Percentiles rank a stretch among this genome's conserved stretches.
Evolutionary conservation across 2,888 invertebrate genomes (phyloP).

Genomic region (Cantharis rustica): DNA sequence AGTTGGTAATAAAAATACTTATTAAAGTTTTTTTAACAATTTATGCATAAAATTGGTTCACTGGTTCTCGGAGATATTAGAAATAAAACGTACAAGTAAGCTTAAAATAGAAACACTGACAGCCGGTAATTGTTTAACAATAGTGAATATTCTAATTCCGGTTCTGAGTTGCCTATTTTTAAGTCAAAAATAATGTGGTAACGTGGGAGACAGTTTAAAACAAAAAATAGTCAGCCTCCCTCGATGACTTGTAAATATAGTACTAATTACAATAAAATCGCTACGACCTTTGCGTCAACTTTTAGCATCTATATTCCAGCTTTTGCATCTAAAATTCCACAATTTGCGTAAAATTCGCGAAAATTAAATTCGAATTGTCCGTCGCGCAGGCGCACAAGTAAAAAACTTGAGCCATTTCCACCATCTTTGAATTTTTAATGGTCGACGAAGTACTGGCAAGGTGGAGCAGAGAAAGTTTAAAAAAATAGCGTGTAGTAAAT

Average conservation of each 20-base stretch:
- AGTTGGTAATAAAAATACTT: too few relatives aligned
- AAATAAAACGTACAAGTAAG: too few relatives aligned
- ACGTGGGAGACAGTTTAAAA: neutral
- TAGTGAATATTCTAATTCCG: neutral
- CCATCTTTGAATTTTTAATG: constrained; percentile 30
- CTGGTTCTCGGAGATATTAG: too few relatives aligned
- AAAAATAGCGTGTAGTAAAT: constrained; percentile 7
- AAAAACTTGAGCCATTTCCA: constrained; percentile 11
- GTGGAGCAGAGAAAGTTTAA: constrained; percentile 31
- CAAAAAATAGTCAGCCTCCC: neutral
- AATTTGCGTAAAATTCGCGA: neutral
- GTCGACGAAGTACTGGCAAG: constrained; percentile 25
- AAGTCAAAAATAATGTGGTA: neutral
- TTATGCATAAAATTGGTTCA: too few relatives aligned
- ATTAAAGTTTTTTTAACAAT: too few relatives aligned
- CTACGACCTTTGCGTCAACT: neutral
- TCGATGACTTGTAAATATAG: neutral
- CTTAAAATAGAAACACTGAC: too few relatives aligned
- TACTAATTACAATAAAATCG: neutral
- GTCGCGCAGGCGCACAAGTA: neutral
- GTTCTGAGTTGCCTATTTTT: neutral
- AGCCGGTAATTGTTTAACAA: neutral
- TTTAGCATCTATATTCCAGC: neutral
- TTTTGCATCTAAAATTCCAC: too few relatives aligned
- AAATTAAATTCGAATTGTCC: neutral